Percentiles rank a stretch among this genome's conserved stretches.
phyloP scores from a whole-genome alignment of 2,113 vertebrate genomes.

The Natator depressus region DNA sequence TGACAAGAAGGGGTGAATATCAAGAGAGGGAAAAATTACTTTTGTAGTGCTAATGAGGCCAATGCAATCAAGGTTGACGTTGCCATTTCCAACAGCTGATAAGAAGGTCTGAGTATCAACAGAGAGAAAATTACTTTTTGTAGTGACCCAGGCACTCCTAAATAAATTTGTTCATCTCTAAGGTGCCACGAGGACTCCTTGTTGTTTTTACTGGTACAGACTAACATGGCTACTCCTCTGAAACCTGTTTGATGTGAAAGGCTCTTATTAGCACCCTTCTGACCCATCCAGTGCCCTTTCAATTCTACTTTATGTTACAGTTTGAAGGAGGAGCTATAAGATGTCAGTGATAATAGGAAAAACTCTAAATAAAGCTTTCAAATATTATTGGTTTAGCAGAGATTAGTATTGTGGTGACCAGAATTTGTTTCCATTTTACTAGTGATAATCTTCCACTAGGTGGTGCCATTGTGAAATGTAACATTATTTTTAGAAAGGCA shows the following conservation, averaged over 20 bases:
- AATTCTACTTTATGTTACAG: background rate
- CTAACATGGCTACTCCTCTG: too few species aligned
- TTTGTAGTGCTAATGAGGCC: too few species aligned
- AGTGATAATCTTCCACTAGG: conserved; percentile 56
- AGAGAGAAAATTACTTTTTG: too few species aligned
- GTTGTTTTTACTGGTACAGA: too few species aligned
- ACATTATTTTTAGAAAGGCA: background rate
- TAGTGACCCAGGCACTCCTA: too few species aligned
- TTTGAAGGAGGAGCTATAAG: background rate
- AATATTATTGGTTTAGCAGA: background rate
- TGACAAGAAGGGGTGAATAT: too few species aligned
- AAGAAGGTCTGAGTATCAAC: too few species aligned
- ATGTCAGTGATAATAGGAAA: background rate
- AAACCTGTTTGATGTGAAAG: background rate
- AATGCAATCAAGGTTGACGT: too few species aligned
- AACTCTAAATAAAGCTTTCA: background rate
- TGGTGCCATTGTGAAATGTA: conserved; percentile 72
- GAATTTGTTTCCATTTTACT: background rate
- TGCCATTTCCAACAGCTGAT: too few species aligned
- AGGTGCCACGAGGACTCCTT: too few species aligned
- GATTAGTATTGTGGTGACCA: background rate
- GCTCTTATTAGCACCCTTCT: background rate
- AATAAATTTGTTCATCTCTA: too few species aligned
- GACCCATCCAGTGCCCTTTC: background rate
- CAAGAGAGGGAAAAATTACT: too few species aligned